Evolutionary conservation across 2,113 vertebrate species (phyloP), one percentile per base, ranked within the genome.

Genomic region (Tichodroma muraria): DNA sequence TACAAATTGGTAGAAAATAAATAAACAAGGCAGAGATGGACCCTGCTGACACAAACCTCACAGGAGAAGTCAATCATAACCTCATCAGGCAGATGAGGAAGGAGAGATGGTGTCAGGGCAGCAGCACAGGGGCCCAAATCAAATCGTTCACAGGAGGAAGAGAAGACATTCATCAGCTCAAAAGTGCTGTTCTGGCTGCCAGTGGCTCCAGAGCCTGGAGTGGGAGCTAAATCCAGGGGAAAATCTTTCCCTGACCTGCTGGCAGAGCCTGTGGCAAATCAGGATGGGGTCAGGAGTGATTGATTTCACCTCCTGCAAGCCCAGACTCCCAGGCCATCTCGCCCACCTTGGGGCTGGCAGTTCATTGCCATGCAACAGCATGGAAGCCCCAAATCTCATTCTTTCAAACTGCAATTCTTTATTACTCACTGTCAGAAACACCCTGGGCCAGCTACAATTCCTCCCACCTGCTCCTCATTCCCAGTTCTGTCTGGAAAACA

Each of bases 401-500:
- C 84, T 65, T 75, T 49, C 63, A 63, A 92, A 76, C 53, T n/a
- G 69, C n/a, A 88, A 64, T 94, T 90, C 93, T 96, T 95, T 89
- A 91, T 95, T 88, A 61, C 70, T 59, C 64, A 0, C 78, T 94
- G 93, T 90, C 95, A 90, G 31, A 93, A 90, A 10, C 5, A 82
- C 85, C 72, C 70, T 21, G 65, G 64, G 69, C 72, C 83, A 38
- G 79, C 8, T 33, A 52, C 72, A 40, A 5, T 80, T 72, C 76
- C 70, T 80, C 71, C 86, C 97, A 96, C 66, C 96, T 96, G 96
- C 94, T 97, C 94, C 94, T 82, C 85, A 25, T 31, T 42, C 21
- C 92, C 86, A 94, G 37, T 27, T 50, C 83, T 35, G 72, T 85
- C 78, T 44, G 64, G 50, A 75, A 83, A 85, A 60, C 23, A 3